Percentiles rank a stretch among this genome's conserved stretches.
These are phyloP conservation scores for Plecturocebus donacophilus DNA, from an alignment of 2,113 vertebrate species.

Conservation along the genomic window DNA sequence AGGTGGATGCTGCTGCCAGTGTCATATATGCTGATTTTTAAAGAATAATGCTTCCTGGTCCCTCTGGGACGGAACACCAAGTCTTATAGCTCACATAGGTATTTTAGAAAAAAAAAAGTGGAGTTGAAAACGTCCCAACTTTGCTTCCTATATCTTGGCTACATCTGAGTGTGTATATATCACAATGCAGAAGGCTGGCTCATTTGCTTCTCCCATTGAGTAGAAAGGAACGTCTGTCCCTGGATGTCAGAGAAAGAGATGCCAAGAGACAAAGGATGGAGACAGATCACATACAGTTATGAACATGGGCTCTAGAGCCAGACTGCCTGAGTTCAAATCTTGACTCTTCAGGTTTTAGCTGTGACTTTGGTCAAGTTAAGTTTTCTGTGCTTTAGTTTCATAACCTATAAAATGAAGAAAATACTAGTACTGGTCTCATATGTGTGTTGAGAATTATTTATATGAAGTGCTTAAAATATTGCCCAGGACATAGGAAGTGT, in stretches of 20 bases:
- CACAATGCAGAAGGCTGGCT: neutral
- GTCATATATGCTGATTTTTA: neutral
- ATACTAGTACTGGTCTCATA: neutral
- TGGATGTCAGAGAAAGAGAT: neutral
- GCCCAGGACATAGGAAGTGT: neutral
- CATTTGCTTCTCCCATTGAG: neutral
- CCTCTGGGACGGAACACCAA: neutral
- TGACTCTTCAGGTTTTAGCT: neutral
- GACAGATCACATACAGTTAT: neutral
- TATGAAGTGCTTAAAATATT: neutral
- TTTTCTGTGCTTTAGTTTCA: neutral
- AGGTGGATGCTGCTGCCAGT: neutral
- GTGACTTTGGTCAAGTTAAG: neutral
- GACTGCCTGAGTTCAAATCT: neutral
- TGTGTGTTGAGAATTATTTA: neutral
- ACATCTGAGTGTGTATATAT: neutral
- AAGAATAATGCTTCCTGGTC: neutral
- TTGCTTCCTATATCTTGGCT: neutral
- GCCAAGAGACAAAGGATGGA: neutral
- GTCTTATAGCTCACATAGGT: neutral
- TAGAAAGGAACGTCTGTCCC: neutral
- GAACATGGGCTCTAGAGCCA: neutral
- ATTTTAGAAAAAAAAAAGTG: conserved; percentile 31
- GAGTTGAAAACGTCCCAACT: neutral
- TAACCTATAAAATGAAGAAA: neutral